A percentile compares a stretch with the other conserved stretches of the same genome.
These are phyloP conservation scores for Eolophus roseicapilla DNA, from an alignment of 2,113 vertebrate genomes.

Conservation along the genomic window DNA sequence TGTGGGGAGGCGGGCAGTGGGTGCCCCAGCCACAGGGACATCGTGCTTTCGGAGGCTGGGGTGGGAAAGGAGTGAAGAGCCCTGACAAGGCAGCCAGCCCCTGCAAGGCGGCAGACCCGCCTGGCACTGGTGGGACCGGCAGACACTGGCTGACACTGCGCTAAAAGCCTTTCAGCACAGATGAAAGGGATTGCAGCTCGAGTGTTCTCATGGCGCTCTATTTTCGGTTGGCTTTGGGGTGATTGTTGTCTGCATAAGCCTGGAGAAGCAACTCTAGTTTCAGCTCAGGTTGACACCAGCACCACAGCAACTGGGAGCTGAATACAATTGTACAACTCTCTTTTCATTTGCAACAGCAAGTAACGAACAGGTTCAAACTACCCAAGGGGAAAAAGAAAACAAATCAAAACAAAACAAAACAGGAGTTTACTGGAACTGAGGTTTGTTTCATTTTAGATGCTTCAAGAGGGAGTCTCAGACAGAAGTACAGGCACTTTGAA, in stretches of 20 bases:
- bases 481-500: accelerated
- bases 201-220: neutral
- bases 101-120: accelerated
- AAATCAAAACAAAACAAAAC: neutral
- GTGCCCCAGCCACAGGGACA: accelerated
- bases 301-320: neutral
- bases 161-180: neutral
- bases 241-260: neutral
- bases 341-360: neutral
- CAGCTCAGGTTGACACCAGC: neutral
- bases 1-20: accelerated
- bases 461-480: neutral
- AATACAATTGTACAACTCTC: neutral
- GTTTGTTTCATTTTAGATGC: neutral
- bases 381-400: neutral
- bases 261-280: neutral
- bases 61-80: neutral
- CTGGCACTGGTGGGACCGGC: neutral
- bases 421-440: neutral
- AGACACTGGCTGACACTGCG: accelerated
- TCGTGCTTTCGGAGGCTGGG: accelerated
- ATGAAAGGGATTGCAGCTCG: neutral
- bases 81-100: neutral
- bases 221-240: accelerated
- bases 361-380: accelerated